Conservation (phyloP, 2,113 vertebrate genomes). For the Ictalurus furcatus region DNA sequence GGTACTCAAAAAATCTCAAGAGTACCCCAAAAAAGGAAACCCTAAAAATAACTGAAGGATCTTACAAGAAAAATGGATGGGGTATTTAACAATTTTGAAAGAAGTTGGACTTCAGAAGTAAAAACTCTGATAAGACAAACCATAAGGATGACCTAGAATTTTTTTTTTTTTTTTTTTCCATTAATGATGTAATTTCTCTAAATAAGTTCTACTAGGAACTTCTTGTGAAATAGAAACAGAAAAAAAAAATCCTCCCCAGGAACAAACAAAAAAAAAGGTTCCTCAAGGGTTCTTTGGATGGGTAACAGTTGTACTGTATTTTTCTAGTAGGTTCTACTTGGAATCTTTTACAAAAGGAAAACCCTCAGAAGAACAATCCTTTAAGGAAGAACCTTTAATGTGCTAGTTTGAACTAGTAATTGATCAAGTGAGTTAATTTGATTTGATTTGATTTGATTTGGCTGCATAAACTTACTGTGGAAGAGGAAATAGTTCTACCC, state of each 20-base stretch:
- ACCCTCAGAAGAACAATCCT: neutral
- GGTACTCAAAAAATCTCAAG: neutral
- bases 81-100: neutral
- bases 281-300: neutral
- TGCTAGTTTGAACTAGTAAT: neutral
- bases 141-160: neutral
- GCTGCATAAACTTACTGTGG: neutral
- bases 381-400: neutral
- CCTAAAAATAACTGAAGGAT: neutral
- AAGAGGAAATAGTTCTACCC: neutral
- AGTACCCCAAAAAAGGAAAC: neutral
- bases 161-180: too few species aligned
- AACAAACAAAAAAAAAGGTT: neutral
- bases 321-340: neutral
- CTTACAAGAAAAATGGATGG: neutral
- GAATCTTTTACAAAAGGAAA: neutral
- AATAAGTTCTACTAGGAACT: neutral
- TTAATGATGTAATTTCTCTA: neutral
- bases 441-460: constrained; percentile 1
- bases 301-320: neutral
- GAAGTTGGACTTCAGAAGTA: neutral
- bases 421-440: neutral
- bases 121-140: too few species aligned
- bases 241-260: neutral
- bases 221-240: neutral